phyloP scores from a whole-genome alignment of 2,888 invertebrate genomes.

The Eupithecia subfuscata region DNA sequence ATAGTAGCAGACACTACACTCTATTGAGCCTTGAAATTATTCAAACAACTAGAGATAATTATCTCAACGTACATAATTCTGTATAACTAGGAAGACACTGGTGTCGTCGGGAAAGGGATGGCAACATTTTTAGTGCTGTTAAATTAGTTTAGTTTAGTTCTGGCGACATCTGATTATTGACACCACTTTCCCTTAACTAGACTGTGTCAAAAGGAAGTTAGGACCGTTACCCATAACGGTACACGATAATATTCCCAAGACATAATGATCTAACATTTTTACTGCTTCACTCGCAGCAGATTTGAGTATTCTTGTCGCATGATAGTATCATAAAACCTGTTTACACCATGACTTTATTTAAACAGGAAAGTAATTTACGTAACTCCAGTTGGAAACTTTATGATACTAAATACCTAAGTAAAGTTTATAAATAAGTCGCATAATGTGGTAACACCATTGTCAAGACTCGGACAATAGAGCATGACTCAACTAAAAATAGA shows the following conservation, averaged over 20 bases:
- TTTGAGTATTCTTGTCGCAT: conserved; percentile 14
- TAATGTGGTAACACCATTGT: conserved; percentile 2
- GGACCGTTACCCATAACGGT: background rate
- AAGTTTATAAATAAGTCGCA: background rate
- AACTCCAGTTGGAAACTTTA: conserved; percentile 15
- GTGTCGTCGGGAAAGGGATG: too few species aligned
- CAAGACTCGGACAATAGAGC: background rate
- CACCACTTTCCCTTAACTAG: conserved; percentile 4
- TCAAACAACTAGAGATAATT: background rate
- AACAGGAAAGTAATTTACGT: conserved; percentile 28
- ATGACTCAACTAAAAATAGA: conserved; percentile 10
- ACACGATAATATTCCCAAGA: conserved; percentile 6
- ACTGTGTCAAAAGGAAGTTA: background rate
- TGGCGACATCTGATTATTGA: too few species aligned
- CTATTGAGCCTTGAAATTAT: background rate
- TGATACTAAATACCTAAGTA: background rate
- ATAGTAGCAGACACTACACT: background rate
- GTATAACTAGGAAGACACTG: background rate
- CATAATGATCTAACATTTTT: conserved; percentile 24
- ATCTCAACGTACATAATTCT: background rate
- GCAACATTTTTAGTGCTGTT: too few species aligned
- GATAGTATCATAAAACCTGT: conserved; percentile 26
- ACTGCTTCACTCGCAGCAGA: conserved; percentile 24
- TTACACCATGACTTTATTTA: conserved; percentile 17
- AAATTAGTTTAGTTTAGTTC: too few species aligned